Evolutionary conservation across 1,140 invertebrate species (phyloP), one percentile per base, ranked within the genome.

Genomic region (Leptinotarsa texana): DNA sequence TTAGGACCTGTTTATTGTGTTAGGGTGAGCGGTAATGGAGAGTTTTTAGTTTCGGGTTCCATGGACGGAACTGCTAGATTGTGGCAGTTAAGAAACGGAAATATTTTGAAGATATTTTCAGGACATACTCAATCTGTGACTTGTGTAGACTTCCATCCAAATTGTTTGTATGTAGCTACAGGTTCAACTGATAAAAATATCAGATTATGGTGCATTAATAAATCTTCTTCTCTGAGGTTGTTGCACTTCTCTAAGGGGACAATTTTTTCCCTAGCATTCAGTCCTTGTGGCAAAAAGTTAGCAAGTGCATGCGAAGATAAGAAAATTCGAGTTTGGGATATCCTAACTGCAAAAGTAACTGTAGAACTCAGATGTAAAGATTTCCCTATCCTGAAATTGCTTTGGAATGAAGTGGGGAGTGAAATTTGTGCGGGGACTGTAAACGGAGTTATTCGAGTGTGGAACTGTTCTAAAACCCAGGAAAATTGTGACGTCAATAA

Each of bases 1-100:
- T 92, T 90, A 79, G 93, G 94, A 83, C 93, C 94, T n/a, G 91
- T 97, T 61, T 96, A 94, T 92, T 93, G 92, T 84, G 86, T 96
- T 84, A 92, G 93, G 84, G 89, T 93, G 21, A 93, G 93, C 84
- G 89, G 89, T 75, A 90, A 91, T 80, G 91, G 91, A 72, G 86
- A 91, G 67, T 93, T 93, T 82, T 90, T 94, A 82, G 92, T 91
- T 2, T 95, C 95, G 6, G 95, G 93, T 66, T 96, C 94, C 61
- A 90, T 93, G 75, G 96, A 97, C 83, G 88, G 89, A 80, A 96
- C 94, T 51, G 94, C 93, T 3, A 91, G 94, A 82, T 84, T 97
- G 42, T 97, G 95, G 95, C 90, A 90, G n/a, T 86, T 94, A 76
- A 94, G 94, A 84, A 89, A 91, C 76, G 92, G 92, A 57, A 92